Percentiles rank a stretch among this genome's conserved stretches.
Evolutionary conservation across 2,888 invertebrate species (phyloP).

Genomic region (Platypus cylindrus): DNA sequence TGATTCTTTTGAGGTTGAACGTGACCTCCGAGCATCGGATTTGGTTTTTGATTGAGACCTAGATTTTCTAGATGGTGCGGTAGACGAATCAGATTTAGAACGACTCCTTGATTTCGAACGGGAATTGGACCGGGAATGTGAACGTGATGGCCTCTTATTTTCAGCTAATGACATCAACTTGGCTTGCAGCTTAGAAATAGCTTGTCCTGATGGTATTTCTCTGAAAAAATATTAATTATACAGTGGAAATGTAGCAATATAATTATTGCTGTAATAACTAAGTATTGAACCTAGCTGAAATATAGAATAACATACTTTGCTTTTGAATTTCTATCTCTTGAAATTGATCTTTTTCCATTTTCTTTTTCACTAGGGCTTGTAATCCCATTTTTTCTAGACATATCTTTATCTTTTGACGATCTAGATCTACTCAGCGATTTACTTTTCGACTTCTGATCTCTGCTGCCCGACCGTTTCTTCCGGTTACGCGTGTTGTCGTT

Average conservation of each 20-base stretch:
- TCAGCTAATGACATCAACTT: constrained; percentile 50
- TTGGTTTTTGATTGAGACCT: constrained; percentile 24
- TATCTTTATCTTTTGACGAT: constrained; percentile 23
- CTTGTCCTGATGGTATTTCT: constrained; percentile 25
- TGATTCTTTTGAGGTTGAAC: constrained; percentile 23
- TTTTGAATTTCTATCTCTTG: constrained; percentile 4
- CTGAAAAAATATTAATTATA: constrained; percentile 4
- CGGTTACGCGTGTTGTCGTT: constrained; percentile 19
- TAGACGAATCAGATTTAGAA: constrained; percentile 24
- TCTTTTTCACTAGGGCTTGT: constrained; percentile 26
- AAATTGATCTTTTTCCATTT: constrained; percentile 7
- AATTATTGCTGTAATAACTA: no score
- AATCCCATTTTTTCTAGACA: constrained; percentile 33
- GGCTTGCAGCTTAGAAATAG: constrained; percentile 47
- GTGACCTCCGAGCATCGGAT: constrained; percentile 18
- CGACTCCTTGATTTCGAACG: constrained; percentile 23
- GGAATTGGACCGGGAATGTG: constrained; percentile 29
- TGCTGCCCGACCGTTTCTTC: constrained; percentile 17
- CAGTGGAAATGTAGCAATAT: no score
- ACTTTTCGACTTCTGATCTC: constrained; percentile 16
- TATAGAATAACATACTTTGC: constrained; percentile 2
- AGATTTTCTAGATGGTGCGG: constrained; percentile 20
- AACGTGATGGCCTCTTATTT: constrained; percentile 31
- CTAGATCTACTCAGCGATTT: constrained; percentile 21
- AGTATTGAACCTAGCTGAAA: no score